Base-by-base conservation (phyloP, 2,888 invertebrate genomes). In the Chydorus sphaericus region DNA sequence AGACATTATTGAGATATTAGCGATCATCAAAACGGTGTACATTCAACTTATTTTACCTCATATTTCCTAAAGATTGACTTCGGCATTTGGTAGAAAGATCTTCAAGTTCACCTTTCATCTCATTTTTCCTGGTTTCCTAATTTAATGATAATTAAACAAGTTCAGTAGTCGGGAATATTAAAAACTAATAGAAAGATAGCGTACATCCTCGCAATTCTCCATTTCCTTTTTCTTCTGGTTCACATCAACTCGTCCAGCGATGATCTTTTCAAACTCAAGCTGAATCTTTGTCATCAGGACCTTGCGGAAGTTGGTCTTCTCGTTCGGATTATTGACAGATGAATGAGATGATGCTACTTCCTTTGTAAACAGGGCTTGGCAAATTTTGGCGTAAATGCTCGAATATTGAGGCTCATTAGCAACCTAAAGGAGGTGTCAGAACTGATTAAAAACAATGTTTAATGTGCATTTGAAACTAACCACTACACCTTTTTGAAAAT, bases 1-100 rank as follows among this genome's bases (percentile, higher is more conserved):
- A 62, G 56, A 54, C 26, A 39, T 26, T 37, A 3, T 4, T 7
- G 11, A 38, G 4, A 39, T 16, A 6, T 3, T 14, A 48, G 5
- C 14, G n/a, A 20, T 48, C 33, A 10, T 33, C 14, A 33, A 33
- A 10, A 18, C 3, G 23, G 2, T 3, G 11, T 14, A 51, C 4
- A 20, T 2, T 5, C 14, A 18, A n/a, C n/a, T n/a, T 5, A 23
- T 55, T 63, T 69, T 82, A 87, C 71, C 90, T 77, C 56, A 91
- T 88, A 66, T 89, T 90, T 66, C 92, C 92, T 55, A 91, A 84
- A 30, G 89, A 89, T 66, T 88, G 81, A 70, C 85, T 78, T 61
- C 90, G 78, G 55, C 85, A 74, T 66, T 79, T 79, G 36, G 85
- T 78, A 65, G 86, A 85, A 63, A 84, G 83, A 65, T 89, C 87